These are phyloP conservation scores for Zapus hudsonius DNA, from an alignment of 2,113 vertebrate genomes.

Conservation along the genomic window DNA sequence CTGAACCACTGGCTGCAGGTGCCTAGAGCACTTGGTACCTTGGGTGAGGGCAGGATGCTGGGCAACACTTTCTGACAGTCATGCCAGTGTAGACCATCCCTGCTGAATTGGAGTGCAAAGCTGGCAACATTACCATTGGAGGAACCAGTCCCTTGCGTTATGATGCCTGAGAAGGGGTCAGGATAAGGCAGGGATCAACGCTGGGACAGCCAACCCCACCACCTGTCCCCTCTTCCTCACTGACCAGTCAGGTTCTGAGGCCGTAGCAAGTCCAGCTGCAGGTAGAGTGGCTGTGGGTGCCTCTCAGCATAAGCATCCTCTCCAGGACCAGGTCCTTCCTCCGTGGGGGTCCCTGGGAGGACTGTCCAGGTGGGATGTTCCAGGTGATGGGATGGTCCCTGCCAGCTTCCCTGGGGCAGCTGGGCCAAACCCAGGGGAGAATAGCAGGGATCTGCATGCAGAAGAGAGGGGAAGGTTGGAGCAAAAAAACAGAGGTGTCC, in stretches of 20 bases:
- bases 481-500: accelerated
- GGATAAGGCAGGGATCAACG: not conserved
- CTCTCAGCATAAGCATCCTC: slow-evolving; percentile 81
- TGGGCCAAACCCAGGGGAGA: slow-evolving; percentile 86
- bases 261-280: slow-evolving; percentile 87
- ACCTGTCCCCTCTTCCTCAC: not conserved
- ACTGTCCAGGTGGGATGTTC: slow-evolving; percentile 83
- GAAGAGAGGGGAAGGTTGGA: not conserved
- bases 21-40: slow-evolving; percentile 80
- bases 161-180: slow-evolving; percentile 83
- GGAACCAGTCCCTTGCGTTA: slow-evolving; percentile 86
- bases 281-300: slow-evolving; percentile 76
- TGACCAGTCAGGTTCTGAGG: slow-evolving; percentile 90
- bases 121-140: slow-evolving; percentile 85
- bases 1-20: not conserved
- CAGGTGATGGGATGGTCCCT: slow-evolving; percentile 81
- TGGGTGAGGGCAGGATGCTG: slow-evolving; percentile 75
- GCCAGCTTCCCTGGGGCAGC: slow-evolving; percentile 85
- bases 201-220: accelerated
- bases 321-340: slow-evolving; percentile 72
- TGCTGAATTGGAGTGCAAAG: slow-evolving; percentile 91
- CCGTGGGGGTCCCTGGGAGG: slow-evolving; percentile 74
- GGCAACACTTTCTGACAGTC: slow-evolving; percentile 84
- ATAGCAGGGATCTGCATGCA: slow-evolving; percentile 88
- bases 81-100: slow-evolving; percentile 86